phyloP scores from a whole-genome alignment of 1,140 invertebrate genomes.

The Amphibalanus amphitrite region DNA sequence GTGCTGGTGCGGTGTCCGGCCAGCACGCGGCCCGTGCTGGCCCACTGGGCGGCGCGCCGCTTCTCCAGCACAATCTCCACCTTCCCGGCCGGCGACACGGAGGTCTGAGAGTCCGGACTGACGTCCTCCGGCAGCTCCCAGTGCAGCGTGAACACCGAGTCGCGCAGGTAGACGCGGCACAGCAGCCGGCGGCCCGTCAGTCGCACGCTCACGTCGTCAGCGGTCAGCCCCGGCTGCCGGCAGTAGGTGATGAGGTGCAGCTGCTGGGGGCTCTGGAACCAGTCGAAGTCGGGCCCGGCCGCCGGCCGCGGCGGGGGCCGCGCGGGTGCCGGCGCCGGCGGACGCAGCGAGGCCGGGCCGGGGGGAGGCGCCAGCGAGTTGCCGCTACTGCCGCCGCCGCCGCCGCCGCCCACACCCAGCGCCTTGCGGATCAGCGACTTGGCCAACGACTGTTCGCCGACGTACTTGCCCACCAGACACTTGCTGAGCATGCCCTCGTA shows the following conservation, averaged over 20 bases:
- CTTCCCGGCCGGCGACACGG: slow-evolving; percentile 20
- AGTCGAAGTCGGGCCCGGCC: slow-evolving; percentile 24
- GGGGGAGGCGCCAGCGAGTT: not conserved
- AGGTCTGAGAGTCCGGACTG: slow-evolving; percentile 17
- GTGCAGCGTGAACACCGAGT: slow-evolving; percentile 14
- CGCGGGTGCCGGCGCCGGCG: slow-evolving; percentile 9
- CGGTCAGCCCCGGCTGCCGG: slow-evolving; percentile 22
- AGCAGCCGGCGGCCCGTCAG: slow-evolving; percentile 9
- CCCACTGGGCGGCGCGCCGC: slow-evolving; percentile 15
- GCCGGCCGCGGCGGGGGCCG: slow-evolving; percentile 5
- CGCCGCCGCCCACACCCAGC: slow-evolving; percentile 1
- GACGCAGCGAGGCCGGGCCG: not conserved
- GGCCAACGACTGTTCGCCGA: slow-evolving; percentile 19
- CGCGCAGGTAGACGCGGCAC: slow-evolving; percentile 9
- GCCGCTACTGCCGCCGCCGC: slow-evolving; percentile 7
- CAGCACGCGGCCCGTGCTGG: slow-evolving; percentile 12
- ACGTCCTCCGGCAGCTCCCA: slow-evolving; percentile 4
- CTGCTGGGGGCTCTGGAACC: slow-evolving; percentile 25
- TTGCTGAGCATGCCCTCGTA: slow-evolving; percentile 81
- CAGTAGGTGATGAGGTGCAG: slow-evolving; percentile 27
- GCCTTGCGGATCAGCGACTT: slow-evolving; percentile 10
- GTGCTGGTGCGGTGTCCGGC: slow-evolving; percentile 9
- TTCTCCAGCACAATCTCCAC: slow-evolving; percentile 24
- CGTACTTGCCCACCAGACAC: slow-evolving; percentile 60
- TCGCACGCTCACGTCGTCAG: slow-evolving; percentile 15